Conservation (phyloP, 2,113 vertebrate species). For the Cyanoramphus novaezelandiae region DNA sequence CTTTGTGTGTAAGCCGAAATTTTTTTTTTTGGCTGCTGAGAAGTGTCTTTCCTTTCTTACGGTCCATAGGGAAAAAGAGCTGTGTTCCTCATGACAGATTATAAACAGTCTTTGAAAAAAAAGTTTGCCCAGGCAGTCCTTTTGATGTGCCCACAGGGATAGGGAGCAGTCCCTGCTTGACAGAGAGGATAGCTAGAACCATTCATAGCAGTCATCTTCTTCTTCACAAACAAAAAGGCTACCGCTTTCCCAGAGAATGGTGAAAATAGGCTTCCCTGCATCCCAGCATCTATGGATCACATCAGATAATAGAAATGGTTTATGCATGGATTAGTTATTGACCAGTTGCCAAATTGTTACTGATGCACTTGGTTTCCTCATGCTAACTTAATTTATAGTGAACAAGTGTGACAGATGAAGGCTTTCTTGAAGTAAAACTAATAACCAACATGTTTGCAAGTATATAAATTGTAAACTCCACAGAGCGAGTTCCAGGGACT, state of each 20-base stretch:
- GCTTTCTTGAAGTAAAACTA: neutral
- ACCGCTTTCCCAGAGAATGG: neutral
- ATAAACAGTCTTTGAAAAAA: neutral
- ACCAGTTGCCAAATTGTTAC: neutral
- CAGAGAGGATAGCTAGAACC: neutral
- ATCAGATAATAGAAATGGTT: neutral
- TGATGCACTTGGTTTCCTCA: neutral
- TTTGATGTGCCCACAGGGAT: neutral
- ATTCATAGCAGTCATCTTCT: neutral
- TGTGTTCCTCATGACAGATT: conserved; percentile 1
- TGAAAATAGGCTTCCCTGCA: neutral
- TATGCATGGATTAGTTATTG: neutral
- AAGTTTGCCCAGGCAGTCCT: neutral
- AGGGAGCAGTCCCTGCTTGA: neutral
- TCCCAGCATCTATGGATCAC: neutral
- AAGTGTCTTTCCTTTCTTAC: neutral
- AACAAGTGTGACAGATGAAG: neutral
- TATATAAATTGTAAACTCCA: neutral
- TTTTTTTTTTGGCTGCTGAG: neutral
- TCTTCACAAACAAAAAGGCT: neutral
- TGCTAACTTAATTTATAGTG: neutral
- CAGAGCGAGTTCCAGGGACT: neutral
- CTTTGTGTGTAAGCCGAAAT: neutral
- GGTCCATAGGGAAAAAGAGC: neutral
- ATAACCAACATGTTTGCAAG: neutral